Base-by-base conservation (phyloP, 2,888 invertebrate genomes). In the Thelaira solivaga region DNA sequence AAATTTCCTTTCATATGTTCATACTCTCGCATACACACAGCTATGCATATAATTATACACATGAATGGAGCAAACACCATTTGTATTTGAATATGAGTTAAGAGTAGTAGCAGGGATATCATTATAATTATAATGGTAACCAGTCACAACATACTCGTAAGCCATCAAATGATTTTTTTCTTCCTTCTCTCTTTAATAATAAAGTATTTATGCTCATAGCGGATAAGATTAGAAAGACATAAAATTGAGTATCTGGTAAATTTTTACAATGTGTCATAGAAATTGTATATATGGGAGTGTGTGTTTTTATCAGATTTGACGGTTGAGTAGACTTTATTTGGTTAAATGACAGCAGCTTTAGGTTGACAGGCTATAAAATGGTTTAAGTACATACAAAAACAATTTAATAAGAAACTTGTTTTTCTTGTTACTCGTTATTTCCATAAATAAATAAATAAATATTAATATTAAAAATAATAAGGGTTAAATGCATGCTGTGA, bases 311-410 rank as follows among this genome's bases (percentile, higher is more conserved):
- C 39, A 39, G 16, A 59, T 59, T 43, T 59, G 59, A 20, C 43
- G 31, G 43, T 20, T 59, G 13, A 20, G 29, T 16, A 20, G 43
- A 43, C 31, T 31, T 59, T 20, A 13, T 59, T 29, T 29, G 43
- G 11, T 13, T 59, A 29, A 41, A 43, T 43, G 41, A 29, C 29
- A 29, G n/a, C n/a, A n/a, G 11, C 10, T 41, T 57, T 11, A 16
- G 18, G 39, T 8, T 31, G 59, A 59, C 43, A 43, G 43, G n/a
- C 29, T 20, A 31, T 59, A n/a, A 59, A 59, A 29, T 20, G 24
- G 6, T n/a, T 41, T 24, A n/a, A 24, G 10, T 18, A n/a, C 3
- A 43, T 20, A 2, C 26, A 6, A 4, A 26, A 26, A 3, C 3
- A 13, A 29, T 20, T 43, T 20, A 5, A 41, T 7, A n/a, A 4